Percentiles rank a stretch among this genome's conserved stretches.
Conservation (phyloP, 2,888 invertebrate genomes). For the Isoperla grammatica region DNA sequence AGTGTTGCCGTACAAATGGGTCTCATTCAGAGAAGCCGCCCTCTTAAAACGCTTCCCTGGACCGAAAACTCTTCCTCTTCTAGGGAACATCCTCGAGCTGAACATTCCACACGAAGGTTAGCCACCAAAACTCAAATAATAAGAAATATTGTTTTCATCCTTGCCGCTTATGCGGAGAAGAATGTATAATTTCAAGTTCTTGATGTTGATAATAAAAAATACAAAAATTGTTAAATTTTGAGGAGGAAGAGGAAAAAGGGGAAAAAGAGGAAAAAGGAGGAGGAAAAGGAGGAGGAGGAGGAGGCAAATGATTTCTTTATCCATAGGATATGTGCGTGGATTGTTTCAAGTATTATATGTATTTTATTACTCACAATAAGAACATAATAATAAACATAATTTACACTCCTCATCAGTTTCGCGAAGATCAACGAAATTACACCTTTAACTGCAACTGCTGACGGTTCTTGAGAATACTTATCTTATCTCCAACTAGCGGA, state of each 20-base stretch:
- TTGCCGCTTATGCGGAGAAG: too few species aligned
- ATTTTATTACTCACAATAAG: too few species aligned
- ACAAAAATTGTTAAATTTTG: background rate
- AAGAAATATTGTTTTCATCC: background rate
- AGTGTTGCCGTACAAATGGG: constrained; percentile 51
- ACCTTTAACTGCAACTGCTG: too few species aligned
- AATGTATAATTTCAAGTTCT: background rate
- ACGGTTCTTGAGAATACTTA: too few species aligned
- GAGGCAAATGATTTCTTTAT: background rate
- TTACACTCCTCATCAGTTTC: too few species aligned
- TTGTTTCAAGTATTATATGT: too few species aligned
- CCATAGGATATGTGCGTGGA: too few species aligned
- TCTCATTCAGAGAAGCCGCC: constrained; percentile 40
- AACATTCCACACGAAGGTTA: constrained; percentile 8
- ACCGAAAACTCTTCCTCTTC: constrained; percentile 13
- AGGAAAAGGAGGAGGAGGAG: background rate
- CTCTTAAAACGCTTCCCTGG: constrained; percentile 18
- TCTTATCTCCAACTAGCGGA: too few species aligned
- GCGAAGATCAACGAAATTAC: too few species aligned
- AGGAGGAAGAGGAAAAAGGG: background rate
- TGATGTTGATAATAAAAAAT: too few species aligned
- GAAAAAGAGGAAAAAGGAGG: background rate
- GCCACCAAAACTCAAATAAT: background rate
- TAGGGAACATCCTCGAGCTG: constrained; percentile 22
- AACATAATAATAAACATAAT: too few species aligned